Conservation (phyloP, 2,797 vertebrate genomes). For the Myiotriccus ornatus region DNA sequence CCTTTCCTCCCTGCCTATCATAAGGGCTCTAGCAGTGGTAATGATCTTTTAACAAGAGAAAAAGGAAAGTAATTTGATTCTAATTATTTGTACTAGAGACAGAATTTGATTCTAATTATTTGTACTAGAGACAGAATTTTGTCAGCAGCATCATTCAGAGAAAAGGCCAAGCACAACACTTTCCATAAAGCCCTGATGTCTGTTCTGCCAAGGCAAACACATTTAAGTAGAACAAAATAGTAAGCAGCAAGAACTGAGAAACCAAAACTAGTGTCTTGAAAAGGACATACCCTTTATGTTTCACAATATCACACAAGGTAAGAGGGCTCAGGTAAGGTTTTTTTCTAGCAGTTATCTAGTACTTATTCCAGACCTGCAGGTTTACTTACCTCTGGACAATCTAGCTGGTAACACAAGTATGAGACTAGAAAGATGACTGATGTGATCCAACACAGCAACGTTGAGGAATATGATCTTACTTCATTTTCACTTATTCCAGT, state of each 20-base stretch:
- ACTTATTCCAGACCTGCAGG: not conserved
- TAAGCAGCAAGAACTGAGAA: not conserved
- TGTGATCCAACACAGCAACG: fast-evolving
- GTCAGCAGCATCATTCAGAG: not conserved
- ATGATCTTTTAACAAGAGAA: not conserved
- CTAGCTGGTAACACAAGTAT: not conserved
- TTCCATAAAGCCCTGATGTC: not conserved
- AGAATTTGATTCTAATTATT: not conserved
- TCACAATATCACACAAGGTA: not conserved
- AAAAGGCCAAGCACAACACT: not conserved
- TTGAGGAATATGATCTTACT: not conserved
- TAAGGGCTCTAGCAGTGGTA: not conserved
- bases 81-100: not conserved
- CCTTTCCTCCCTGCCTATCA: not conserved
- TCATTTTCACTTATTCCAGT: not conserved
- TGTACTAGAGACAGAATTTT: not conserved
- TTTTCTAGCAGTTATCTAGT: not conserved
- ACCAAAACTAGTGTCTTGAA: not conserved
- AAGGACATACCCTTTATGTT: not conserved
- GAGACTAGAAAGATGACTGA: not conserved
- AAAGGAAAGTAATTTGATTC: not conserved
- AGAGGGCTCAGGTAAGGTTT: not conserved
- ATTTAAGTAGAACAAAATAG: not conserved
- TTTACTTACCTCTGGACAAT: not conserved
- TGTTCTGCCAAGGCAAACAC: not conserved